These are phyloP conservation scores for Popillia japonica DNA, from an alignment of 1,140 invertebrate species.

Conservation along the genomic window DNA sequence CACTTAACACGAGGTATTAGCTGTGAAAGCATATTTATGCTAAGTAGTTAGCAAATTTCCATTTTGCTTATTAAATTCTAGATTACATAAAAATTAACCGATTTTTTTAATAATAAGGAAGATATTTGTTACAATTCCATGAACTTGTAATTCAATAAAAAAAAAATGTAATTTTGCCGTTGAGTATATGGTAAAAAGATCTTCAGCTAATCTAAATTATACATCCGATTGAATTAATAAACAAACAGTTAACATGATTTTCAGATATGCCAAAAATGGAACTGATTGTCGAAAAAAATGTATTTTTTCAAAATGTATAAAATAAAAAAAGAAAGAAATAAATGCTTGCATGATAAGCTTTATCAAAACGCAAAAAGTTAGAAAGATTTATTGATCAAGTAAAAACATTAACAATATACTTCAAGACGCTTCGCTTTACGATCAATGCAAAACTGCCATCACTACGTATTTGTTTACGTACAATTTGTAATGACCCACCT, in stretches of 20 bases:
- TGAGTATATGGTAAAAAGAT: no score
- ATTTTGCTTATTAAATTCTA: background rate
- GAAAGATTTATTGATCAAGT: conserved; percentile 11
- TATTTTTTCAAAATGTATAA: background rate
- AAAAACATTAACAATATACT: conserved; percentile 27
- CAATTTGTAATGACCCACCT: background rate
- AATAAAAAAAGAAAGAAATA: conserved; percentile 8
- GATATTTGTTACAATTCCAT: background rate
- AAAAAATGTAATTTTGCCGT: no score
- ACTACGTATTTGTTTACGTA: background rate
- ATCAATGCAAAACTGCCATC: conserved; percentile 22
- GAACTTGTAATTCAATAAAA: no score
- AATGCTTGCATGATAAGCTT: background rate
- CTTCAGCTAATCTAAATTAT: background rate
- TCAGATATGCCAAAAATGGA: background rate
- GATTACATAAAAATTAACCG: background rate
- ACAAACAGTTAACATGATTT: background rate
- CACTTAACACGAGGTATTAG: no score
- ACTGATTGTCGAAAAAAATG: background rate
- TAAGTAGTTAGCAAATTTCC: background rate
- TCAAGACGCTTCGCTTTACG: background rate
- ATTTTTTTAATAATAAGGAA: background rate
- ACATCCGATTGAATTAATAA: background rate
- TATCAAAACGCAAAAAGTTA: background rate
- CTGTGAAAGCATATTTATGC: no score